These are phyloP conservation scores for Nephila pilipes DNA, from an alignment of 1,140 invertebrate genomes.

Conservation along the genomic window DNA sequence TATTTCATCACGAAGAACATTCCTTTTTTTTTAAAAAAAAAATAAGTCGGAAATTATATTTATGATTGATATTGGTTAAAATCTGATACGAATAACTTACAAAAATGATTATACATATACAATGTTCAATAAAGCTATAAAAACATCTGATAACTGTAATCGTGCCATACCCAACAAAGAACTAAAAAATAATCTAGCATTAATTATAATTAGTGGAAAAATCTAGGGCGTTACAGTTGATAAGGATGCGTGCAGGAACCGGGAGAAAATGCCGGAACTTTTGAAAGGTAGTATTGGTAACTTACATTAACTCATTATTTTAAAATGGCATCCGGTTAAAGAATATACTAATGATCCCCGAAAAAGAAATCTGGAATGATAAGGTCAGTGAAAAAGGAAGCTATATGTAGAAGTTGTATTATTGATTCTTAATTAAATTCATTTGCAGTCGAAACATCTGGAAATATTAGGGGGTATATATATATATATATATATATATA, in stretches of 20 bases:
- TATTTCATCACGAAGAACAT: no score
- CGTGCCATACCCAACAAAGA: neutral
- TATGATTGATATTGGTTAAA: no score
- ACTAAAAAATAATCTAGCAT: neutral
- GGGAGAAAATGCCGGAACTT: slow-evolving; percentile 11
- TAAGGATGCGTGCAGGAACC: slow-evolving; percentile 24
- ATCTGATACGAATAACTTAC: neutral
- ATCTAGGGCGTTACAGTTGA: neutral
- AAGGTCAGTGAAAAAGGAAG: slow-evolving; percentile 37
- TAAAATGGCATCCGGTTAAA: slow-evolving; percentile 54
- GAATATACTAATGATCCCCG: slow-evolving; percentile 53
- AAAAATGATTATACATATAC: neutral
- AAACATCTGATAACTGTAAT: neutral
- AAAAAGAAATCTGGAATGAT: slow-evolving; percentile 48
- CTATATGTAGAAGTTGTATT: neutral
- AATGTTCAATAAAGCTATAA: neutral
- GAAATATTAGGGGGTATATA: slow-evolving; percentile 23
- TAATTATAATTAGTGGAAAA: slow-evolving; percentile 44
- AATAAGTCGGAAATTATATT: no score
- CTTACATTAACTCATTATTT: slow-evolving; percentile 63
- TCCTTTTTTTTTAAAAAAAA: no score
- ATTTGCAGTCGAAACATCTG: slow-evolving; percentile 29
- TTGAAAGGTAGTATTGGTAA: slow-evolving; percentile 39
- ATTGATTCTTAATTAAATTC: slow-evolving; percentile 69
- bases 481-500: no score